A percentile compares a stretch with the other conserved stretches of the same genome.
Conservation (phyloP, 1,140 invertebrate genomes). For the Drosophila kohkoa region DNA sequence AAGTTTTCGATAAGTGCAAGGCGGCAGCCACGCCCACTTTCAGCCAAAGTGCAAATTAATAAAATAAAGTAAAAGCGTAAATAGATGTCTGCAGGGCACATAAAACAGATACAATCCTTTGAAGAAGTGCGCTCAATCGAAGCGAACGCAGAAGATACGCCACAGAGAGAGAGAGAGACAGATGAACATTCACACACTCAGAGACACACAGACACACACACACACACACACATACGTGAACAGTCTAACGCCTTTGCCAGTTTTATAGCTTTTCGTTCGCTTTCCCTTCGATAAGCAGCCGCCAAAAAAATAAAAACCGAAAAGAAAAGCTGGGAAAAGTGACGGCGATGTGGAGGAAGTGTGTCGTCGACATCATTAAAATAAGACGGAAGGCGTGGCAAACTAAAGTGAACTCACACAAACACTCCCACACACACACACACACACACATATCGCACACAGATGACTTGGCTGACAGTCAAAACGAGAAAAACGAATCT, state of each 20-base stretch:
- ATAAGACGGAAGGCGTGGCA: conserved; percentile 36
- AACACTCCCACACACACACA: neutral
- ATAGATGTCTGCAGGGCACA: neutral
- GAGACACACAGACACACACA: neutral
- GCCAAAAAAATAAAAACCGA: conserved; percentile 8
- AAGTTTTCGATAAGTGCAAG: conserved; percentile 65
- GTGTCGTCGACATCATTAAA: conserved; percentile 43
- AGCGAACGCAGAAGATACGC: conserved; percentile 23
- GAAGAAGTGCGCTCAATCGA: conserved; percentile 58
- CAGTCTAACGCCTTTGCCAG: conserved; percentile 18
- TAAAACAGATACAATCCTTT: conserved; percentile 40
- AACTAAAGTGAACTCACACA: conserved; percentile 21
- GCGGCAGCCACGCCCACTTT: no score
- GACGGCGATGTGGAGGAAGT: neutral
- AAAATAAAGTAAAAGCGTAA: conserved; percentile 18
- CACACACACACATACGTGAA: no score
- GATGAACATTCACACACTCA: conserved; percentile 1
- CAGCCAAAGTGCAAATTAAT: conserved; percentile 49
- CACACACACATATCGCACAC: conserved; percentile 4
- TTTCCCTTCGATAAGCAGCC: conserved; percentile 25
- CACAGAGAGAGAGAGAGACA: conserved; percentile 1
- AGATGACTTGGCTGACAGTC: conserved; percentile 36
- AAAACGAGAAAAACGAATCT: conserved; percentile 32
- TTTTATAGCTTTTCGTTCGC: conserved; percentile 34
- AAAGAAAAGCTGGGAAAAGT: neutral